Percentiles rank a stretch among this genome's conserved stretches.
These are phyloP conservation scores for Streptopelia turtur DNA, from an alignment of 2,797 vertebrate genomes.

Conservation along the genomic window DNA sequence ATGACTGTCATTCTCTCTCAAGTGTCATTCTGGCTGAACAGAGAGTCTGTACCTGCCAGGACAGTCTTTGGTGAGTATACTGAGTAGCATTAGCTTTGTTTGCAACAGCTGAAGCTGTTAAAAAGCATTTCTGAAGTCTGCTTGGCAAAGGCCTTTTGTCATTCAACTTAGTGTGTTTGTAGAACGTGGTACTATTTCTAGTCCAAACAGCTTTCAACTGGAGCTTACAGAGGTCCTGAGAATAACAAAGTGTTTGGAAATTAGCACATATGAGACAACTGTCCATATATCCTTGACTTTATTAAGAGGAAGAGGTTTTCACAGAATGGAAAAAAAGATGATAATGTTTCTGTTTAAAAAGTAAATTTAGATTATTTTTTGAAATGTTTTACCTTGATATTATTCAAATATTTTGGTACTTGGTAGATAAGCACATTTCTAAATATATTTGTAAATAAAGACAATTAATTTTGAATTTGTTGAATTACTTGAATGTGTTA, in stretches of 20 bases:
- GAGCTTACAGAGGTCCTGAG: neutral
- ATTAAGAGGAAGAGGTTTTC: neutral
- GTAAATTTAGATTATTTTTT: neutral
- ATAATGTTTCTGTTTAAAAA: neutral
- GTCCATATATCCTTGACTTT: neutral
- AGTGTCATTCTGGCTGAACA: constrained; percentile 99
- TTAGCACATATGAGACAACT: neutral
- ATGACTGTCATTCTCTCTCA: constrained; percentile 99
- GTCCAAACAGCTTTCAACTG: neutral
- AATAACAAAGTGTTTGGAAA: neutral
- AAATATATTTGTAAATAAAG: neutral
- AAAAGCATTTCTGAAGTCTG: neutral
- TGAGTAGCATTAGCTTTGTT: neutral
- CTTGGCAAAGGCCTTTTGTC: neutral
- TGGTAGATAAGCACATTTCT: neutral
- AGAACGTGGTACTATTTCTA: neutral
- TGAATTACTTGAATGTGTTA: neutral
- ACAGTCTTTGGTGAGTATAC: constrained; percentile 94
- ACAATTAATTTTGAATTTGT: neutral
- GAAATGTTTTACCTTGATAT: neutral
- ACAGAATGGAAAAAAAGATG: neutral
- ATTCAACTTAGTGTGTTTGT: neutral
- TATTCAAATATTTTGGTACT: neutral
- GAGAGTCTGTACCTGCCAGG: constrained; percentile 96
- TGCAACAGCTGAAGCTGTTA: neutral